Evolutionary conservation across 2,797 vertebrate species (phyloP), one percentile per base, ranked within the genome.

Genomic region (Mus minutoides): DNA sequence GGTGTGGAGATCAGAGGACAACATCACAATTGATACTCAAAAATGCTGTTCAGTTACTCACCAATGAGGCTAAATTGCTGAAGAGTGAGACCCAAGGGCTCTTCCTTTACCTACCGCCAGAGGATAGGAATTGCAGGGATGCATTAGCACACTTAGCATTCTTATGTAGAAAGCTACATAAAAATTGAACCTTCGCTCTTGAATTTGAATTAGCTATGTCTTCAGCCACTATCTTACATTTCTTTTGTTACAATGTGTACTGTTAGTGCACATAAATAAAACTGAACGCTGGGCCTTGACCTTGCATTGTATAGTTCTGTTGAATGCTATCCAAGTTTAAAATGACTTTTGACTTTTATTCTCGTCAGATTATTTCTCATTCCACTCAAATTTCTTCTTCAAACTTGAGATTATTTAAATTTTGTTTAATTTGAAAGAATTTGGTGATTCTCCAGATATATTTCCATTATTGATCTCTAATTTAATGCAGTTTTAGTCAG

Each of bases 401-500:
- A 88, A 91, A 6, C 43, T n/a, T 80, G 78, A 11, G 84, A n/a
- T 91, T 94, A 85, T 76, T 93, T 94, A 71, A 96, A 1, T 62
- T 22, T 24, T 92, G 43, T 84, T 85, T 37, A 94, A 73, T 88
- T 93, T 94, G 49, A 95, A 95, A 95, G 82, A 60, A 89, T 56
- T 89, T 95, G 96, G 84, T 88, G 31, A 85, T 78, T 93, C 85
- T 92, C 83, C 93, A 96, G 60, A 5, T 84, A 52, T 88, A 26
- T 94, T 96, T 93, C 54, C 86, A 49, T 89, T 92, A 93, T 60
- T 78, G 80, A 85, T 96, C 92, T 96, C 69, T 96, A 85, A 93
- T 95, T 91, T 95, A 94, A 96, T 95, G 91, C 62, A 77, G 6
- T 91, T 93, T 88, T 94, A 19, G 88, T 95, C 69, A 96, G 62